These are phyloP conservation scores for Eulithis prunata DNA, from an alignment of 2,888 invertebrate genomes.

Conservation along the genomic window DNA sequence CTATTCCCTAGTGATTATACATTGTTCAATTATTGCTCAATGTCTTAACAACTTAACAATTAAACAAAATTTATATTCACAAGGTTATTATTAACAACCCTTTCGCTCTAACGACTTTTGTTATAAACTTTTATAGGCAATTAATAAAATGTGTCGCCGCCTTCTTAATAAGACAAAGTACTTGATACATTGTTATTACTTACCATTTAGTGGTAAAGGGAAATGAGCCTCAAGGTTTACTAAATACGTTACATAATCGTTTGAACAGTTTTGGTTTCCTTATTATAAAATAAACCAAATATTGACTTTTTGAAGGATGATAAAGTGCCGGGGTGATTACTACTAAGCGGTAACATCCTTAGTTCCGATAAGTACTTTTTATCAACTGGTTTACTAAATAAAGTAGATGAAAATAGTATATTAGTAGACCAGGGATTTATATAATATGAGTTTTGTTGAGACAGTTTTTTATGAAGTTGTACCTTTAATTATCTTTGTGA, in stretches of 20 bases:
- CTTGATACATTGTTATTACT: slow-evolving; percentile 36
- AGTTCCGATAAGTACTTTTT: too few relatives aligned
- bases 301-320: too few relatives aligned
- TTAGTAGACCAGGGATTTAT: too few relatives aligned
- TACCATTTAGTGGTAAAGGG: slow-evolving; percentile 11
- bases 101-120: slow-evolving; percentile 55
- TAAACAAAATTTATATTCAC: slow-evolving; percentile 45
- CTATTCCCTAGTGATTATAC: too few relatives aligned
- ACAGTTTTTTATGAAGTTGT: too few relatives aligned
- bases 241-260: neutral
- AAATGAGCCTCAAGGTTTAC: neutral
- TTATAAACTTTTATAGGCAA: slow-evolving; percentile 65
- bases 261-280: neutral
- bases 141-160: slow-evolving; percentile 64
- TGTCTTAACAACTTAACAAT: slow-evolving; percentile 30
- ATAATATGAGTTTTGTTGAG: too few relatives aligned
- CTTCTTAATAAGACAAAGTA: slow-evolving; percentile 48
- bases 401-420: too few relatives aligned
- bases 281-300: neutral
- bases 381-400: too few relatives aligned
- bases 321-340: too few relatives aligned
- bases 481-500: too few relatives aligned
- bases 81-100: slow-evolving; percentile 46
- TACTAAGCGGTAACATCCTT: too few relatives aligned
- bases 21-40: neutral